Conservation (phyloP, 2,113 vertebrate genomes). For the rabbit (Oryctolagus cuniculus) region DNA sequence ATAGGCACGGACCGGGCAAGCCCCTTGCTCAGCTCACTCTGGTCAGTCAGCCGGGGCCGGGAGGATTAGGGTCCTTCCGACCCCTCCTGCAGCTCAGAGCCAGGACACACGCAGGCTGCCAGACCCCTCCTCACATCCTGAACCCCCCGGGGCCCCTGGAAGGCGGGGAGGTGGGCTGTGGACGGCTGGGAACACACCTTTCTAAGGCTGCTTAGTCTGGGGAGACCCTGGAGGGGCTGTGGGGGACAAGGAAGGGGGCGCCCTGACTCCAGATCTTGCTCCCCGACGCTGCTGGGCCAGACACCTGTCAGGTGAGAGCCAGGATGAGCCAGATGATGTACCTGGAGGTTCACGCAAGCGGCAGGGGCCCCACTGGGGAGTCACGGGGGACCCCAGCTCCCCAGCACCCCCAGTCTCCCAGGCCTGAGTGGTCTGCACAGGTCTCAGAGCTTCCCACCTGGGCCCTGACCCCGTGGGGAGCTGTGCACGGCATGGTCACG, state of each 20-base stretch:
- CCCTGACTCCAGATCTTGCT: no score
- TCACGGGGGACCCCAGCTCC: background rate
- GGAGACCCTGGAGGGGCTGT: background rate
- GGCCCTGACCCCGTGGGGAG: background rate
- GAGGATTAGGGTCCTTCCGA: background rate
- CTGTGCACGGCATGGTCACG: background rate
- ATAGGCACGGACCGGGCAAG: background rate
- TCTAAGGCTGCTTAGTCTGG: background rate
- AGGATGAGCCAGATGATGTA: background rate
- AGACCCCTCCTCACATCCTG: no score
- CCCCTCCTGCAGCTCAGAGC: accelerated
- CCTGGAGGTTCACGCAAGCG: background rate
- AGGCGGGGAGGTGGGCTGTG: background rate
- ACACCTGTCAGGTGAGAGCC: background rate
- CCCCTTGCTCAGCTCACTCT: background rate
- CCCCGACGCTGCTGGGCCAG: background rate
- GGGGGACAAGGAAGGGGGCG: no score
- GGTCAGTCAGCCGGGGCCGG: no score
- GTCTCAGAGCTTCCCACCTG: background rate
- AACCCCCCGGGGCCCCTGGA: background rate
- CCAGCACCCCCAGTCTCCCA: background rate
- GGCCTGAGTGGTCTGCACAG: background rate
- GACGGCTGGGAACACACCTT: accelerated
- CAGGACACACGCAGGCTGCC: background rate
- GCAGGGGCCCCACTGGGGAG: background rate